Evolutionary conservation across 2,113 vertebrate genomes (phyloP).

Genomic region (Alouatta palliata): DNA sequence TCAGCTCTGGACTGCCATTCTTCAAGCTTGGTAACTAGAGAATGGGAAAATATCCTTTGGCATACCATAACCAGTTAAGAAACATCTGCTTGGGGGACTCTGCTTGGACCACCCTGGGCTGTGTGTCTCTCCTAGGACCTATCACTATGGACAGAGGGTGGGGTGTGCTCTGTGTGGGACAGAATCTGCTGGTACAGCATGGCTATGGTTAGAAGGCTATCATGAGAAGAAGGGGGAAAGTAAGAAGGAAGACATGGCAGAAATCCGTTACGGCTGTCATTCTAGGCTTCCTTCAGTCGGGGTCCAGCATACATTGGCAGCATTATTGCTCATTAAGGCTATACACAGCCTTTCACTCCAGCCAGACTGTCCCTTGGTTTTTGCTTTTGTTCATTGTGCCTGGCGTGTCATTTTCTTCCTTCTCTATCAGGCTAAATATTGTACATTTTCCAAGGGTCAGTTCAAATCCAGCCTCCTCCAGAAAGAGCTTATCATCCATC

Average conservation of each 20-base stretch:
- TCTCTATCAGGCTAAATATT: neutral
- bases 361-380: neutral
- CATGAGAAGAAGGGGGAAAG: neutral
- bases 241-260: neutral
- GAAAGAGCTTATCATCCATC: neutral
- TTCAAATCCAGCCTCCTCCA: neutral
- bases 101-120: neutral
- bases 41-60: neutral
- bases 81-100: neutral
- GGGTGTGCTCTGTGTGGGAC: neutral
- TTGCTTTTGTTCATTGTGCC: neutral
- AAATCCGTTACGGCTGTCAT: too few species aligned
- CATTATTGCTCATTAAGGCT: neutral
- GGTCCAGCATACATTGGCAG: neutral
- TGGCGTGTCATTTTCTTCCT: neutral
- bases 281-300: neutral
- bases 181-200: fast-evolving
- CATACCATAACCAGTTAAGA: neutral
- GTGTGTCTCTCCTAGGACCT: neutral
- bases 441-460: neutral
- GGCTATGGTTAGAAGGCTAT: neutral
- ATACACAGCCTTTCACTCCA: neutral
- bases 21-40: neutral
- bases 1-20: neutral
- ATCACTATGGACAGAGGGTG: neutral